Evolutionary conservation across 2,888 invertebrate genomes (phyloP).

Genomic region (Torymus texanus): DNA sequence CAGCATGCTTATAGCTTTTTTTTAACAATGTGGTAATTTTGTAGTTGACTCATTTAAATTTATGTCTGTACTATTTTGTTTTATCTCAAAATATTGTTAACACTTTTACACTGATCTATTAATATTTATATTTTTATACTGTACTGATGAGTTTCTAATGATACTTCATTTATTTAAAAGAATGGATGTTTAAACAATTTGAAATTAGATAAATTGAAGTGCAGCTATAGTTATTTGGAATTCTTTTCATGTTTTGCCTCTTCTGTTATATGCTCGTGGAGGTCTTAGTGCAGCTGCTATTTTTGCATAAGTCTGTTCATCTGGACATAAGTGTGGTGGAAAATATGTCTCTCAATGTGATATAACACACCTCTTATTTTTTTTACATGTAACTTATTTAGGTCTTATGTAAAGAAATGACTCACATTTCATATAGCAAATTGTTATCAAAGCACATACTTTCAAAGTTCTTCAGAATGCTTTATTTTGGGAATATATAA

Average conservation of each 20-base stretch:
- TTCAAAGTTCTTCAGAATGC: neutral
- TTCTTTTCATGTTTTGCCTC: neutral
- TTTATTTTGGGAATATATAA: too few species aligned
- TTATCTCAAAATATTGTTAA: constrained; percentile 9
- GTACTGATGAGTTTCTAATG: too few species aligned
- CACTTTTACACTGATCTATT: too few species aligned
- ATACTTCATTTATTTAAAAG: too few species aligned
- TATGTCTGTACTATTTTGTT: neutral
- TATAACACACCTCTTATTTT: too few species aligned
- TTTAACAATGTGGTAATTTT: constrained; percentile 18
- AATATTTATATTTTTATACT: too few species aligned
- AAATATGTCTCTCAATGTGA: too few species aligned
- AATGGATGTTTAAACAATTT: too few species aligned
- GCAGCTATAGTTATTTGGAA: too few species aligned
- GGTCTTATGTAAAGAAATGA: constrained; percentile 19
- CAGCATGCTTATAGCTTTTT: constrained; percentile 42
- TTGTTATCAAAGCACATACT: neutral
- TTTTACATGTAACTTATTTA: too few species aligned
- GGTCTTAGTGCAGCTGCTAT: neutral
- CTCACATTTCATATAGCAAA: neutral
- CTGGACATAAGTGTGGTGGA: too few species aligned
- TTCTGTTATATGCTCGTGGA: neutral
- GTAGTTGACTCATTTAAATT: constrained; percentile 18
- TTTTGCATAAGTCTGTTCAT: neutral
- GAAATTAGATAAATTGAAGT: too few species aligned